Base-by-base conservation (phyloP, 1,140 invertebrate species). In the Hesperophylax magnus region DNA sequence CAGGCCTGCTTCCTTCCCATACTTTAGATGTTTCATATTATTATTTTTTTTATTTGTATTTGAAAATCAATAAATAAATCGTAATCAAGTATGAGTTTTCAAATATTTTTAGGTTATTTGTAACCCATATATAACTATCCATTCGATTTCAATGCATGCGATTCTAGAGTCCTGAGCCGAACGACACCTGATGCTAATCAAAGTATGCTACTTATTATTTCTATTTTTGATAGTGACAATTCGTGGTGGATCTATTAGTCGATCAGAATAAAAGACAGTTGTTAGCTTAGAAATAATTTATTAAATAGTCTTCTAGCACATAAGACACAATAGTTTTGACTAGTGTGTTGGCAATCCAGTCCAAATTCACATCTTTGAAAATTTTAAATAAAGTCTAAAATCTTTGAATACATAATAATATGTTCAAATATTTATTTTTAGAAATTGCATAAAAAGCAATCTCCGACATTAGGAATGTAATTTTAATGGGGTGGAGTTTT, bases 261-360 rank as follows among this genome's bases (percentile, higher is more conserved):
- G 9, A 47, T 22, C 20, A 58, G 20, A 58, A 58, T 58, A n/a
- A 58, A 58, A 58, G 6, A 58, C 56, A 58, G 39, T 47, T 47
- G 5, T 14, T 65, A 65, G 61, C 67, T 72, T 52, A 72, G 4
- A n/a, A 31, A 75, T 75, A 56, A 31, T 75, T 75, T 75, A 75
- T 75, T 75, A 75, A 78, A 78, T 60, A 78, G 77, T 78, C 77
- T 78, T 79, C 78, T 82, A 77, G 72, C 78, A 80, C 74, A 82
- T 82, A 80, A 82, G 78, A 82, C 81, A 82, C 78, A 75, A 80
- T 80, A 82, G 72, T 82, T 82, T 34, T 72, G 76, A 80, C 81
- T 80, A 82, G 61, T 79, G 74, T 78, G 65, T 72, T 72, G 34
- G 54, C 67, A 65, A 79, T 61, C 65, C 65, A 60, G 78, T 72